Conservation (phyloP, 2,888 invertebrate species). For the Leptogaster cylindrica region DNA sequence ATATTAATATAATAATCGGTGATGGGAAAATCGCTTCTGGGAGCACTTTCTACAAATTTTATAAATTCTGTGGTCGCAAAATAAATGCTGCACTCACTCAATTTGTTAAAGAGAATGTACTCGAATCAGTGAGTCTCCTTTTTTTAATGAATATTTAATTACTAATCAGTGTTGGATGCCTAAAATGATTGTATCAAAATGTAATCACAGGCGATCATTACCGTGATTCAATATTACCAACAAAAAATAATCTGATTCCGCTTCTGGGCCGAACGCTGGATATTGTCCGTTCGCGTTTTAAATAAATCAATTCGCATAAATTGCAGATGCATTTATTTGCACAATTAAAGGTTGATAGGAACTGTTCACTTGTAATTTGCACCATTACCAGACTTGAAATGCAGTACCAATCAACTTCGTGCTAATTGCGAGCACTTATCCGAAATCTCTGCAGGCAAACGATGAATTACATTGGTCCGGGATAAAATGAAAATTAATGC, state of each 20-base stretch:
- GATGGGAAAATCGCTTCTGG: too few species aligned
- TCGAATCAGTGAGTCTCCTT: too few species aligned
- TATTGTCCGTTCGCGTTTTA: conserved; percentile 7
- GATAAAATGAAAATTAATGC: conserved; percentile 15
- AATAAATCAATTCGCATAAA: conserved; percentile 7
- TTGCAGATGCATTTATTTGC: background rate
- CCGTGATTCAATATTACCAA: background rate
- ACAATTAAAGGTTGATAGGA: conserved; percentile 16
- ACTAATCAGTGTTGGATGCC: background rate
- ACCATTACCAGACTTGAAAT: conserved; percentile 11
- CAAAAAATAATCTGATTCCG: background rate
- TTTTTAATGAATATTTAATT: conserved; percentile 14
- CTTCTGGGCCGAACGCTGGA: background rate
- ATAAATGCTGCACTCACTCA: too few species aligned
- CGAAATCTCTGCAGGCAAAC: conserved; percentile 11
- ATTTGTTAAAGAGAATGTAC: too few species aligned
- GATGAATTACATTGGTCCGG: background rate
- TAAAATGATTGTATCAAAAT: conserved; percentile 11
- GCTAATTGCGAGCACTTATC: conserved; percentile 19
- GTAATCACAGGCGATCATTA: conserved; percentile 7
- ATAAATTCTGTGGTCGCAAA: too few species aligned
- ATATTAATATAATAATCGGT: too few species aligned
- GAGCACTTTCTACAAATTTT: too few species aligned
- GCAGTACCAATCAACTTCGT: conserved; percentile 15
- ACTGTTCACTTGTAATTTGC: conserved; percentile 16